Evolutionary conservation across 2,113 vertebrate species (phyloP).

Genomic region (Rhineura floridana): DNA sequence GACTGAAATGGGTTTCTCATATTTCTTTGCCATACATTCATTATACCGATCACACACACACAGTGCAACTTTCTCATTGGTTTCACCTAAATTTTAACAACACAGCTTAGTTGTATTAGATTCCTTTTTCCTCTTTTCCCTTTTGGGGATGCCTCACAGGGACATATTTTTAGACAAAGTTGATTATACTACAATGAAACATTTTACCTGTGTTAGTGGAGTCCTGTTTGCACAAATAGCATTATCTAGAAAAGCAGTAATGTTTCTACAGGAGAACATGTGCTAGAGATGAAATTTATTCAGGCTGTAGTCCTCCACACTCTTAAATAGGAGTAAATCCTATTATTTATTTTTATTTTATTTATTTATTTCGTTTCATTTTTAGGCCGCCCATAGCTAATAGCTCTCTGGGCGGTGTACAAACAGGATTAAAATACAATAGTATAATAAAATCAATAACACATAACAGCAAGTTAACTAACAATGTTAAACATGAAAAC

Average conservation of each 20-base stretch:
- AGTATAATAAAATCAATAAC: too few relatives aligned
- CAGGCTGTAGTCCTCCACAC: not conserved
- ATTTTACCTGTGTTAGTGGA: not conserved
- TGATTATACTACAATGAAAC: slow-evolving; percentile 6
- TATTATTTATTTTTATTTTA: too few relatives aligned
- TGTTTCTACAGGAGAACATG: not conserved
- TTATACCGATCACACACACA: not conserved
- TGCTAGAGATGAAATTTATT: not conserved
- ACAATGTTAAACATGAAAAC: too few relatives aligned
- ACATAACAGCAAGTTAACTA: too few relatives aligned
- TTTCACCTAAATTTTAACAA: slow-evolving; percentile 26
- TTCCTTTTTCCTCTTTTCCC: slow-evolving; percentile 24
- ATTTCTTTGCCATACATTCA: not conserved
- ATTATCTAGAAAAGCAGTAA: not conserved
- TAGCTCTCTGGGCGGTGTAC: too few relatives aligned
- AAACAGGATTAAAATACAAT: too few relatives aligned
- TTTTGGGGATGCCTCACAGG: slow-evolving; percentile 3
- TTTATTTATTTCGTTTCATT: too few relatives aligned
- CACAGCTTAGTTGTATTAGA: not conserved
- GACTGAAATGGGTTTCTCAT: not conserved
- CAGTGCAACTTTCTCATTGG: not conserved
- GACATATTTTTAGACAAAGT: not conserved
- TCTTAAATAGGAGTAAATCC: not conserved
- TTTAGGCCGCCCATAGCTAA: too few relatives aligned
- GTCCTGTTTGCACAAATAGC: not conserved